phyloP scores from a whole-genome alignment of 2,888 invertebrate species.

The Stratiomys singularior region DNA sequence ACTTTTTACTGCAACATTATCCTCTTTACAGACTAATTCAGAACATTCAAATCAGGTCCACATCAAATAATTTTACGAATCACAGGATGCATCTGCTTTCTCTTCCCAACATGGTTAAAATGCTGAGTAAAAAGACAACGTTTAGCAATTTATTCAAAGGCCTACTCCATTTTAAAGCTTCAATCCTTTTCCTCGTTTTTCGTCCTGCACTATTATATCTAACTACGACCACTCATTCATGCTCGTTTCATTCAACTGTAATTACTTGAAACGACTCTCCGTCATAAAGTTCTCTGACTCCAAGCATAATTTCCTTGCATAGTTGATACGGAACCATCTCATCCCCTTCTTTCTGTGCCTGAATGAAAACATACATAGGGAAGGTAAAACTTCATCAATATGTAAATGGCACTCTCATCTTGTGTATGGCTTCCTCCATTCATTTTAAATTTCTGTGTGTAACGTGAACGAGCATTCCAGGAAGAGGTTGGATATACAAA shows the following conservation, averaged over 20 bases:
- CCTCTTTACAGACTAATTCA: too few species aligned
- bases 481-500: not conserved
- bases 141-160: too few species aligned
- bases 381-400: slow-evolving; percentile 37
- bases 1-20: too few species aligned
- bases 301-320: slow-evolving; percentile 23
- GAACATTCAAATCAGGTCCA: too few species aligned
- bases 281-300: slow-evolving; percentile 30
- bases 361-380: not conserved
- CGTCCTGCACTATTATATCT: too few species aligned
- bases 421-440: slow-evolving; percentile 35
- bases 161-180: not conserved
- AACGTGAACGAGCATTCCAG: not conserved
- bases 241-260: slow-evolving; percentile 30
- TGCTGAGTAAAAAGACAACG: too few species aligned
- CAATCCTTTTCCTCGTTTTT: not conserved
- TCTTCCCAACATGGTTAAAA: too few species aligned
- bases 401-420: slow-evolving; percentile 38
- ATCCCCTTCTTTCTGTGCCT: too few species aligned
- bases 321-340: slow-evolving; percentile 19
- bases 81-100: too few species aligned
- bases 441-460: slow-evolving; percentile 40
- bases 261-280: slow-evolving; percentile 25
- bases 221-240: not conserved
- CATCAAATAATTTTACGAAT: too few species aligned